Evolutionary conservation across 2,888 invertebrate genomes (phyloP).

Genomic region (Notocelia uddmanniana): DNA sequence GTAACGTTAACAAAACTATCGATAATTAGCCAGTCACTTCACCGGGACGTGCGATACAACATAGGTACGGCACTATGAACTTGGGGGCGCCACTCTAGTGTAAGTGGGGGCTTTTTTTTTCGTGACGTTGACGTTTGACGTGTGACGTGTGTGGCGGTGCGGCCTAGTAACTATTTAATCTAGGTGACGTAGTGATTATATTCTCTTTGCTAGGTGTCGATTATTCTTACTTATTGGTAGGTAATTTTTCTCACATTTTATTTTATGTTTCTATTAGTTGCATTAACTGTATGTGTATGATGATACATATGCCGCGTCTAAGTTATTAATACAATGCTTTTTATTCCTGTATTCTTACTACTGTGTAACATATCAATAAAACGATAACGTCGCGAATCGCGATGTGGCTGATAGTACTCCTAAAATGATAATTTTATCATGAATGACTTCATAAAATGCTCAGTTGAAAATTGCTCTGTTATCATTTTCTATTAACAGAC

Average conservation of each 20-base stretch:
- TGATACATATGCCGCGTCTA: background rate
- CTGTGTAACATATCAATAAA: background rate
- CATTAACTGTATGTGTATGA: background rate
- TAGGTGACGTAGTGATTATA: too few relatives aligned
- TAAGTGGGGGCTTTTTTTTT: background rate
- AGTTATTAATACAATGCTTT: background rate
- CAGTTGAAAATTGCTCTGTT: slow-evolving; percentile 26
- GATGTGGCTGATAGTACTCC: slow-evolving; percentile 30
- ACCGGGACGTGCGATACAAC: background rate
- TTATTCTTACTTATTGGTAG: slow-evolving; percentile 8
- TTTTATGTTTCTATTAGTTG: background rate
- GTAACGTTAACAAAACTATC: slow-evolving; percentile 7
- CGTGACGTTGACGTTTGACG: background rate
- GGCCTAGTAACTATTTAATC: too few relatives aligned
- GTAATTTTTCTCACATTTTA: slow-evolving; percentile 9
- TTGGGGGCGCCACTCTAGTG: background rate
- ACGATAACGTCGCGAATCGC: background rate
- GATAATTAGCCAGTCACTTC: background rate
- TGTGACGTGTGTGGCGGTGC: slow-evolving; percentile 10
- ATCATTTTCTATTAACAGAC: slow-evolving; percentile 19
- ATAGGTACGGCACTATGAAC: background rate
- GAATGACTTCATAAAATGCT: slow-evolving; percentile 15
- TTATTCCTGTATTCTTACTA: background rate
- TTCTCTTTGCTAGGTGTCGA: slow-evolving; percentile 3
- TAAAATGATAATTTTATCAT: slow-evolving; percentile 9